A percentile compares a stretch with the other conserved stretches of the same genome.
Conservation (phyloP, 1,140 invertebrate genomes). For the Xylocopa sonorina region DNA sequence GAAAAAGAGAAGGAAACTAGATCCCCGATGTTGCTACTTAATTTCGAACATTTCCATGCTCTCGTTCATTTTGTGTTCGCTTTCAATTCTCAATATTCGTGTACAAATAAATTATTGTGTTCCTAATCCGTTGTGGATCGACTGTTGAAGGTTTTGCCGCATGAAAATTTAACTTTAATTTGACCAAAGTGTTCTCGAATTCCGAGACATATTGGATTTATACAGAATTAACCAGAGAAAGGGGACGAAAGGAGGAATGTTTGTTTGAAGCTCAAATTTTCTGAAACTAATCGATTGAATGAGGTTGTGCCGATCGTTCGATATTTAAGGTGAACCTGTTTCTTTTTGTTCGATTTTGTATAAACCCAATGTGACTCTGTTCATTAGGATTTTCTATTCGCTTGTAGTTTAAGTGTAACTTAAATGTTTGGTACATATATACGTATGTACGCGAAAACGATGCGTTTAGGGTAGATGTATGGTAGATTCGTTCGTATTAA, state of each 20-base stretch:
- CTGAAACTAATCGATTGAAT: neutral
- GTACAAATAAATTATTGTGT: constrained; percentile 62
- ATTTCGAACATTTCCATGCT: constrained; percentile 27
- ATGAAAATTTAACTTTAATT: constrained; percentile 29
- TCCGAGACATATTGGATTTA: constrained; percentile 17
- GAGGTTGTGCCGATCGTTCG: neutral
- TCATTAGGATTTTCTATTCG: constrained; percentile 33
- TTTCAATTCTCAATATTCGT: constrained; percentile 34
- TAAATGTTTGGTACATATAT: constrained; percentile 33
- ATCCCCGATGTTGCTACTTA: neutral
- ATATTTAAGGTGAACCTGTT: neutral
- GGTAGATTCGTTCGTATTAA: constrained; percentile 6
- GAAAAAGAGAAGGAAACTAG: neutral
- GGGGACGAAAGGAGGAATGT: neutral
- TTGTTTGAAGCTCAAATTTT: neutral
- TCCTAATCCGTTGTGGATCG: constrained; percentile 53
- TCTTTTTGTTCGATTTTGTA: neutral
- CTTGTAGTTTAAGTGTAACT: constrained; percentile 37
- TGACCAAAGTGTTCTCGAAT: constrained; percentile 49
- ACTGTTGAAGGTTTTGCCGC: constrained; percentile 18
- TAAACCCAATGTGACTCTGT: constrained; percentile 17
- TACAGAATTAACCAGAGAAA: constrained; percentile 3
- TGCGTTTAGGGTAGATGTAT: constrained; percentile 28
- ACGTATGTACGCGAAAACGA: constrained; percentile 19
- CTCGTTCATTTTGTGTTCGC: constrained; percentile 54